Conservation (phyloP, 2,888 invertebrate species). For the Lingula anatina region DNA sequence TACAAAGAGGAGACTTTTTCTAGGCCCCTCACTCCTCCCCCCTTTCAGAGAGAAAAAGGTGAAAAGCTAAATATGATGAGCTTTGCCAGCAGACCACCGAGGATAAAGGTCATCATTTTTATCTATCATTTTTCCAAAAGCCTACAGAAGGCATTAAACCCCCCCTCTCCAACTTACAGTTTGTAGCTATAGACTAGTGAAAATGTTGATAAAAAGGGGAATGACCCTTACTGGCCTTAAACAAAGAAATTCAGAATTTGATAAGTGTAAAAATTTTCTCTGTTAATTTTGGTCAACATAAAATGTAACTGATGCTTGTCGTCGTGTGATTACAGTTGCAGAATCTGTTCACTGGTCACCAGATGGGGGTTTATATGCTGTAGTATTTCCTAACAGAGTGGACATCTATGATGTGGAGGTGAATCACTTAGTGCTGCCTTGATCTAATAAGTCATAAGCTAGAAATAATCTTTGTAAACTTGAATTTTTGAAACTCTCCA, state of each 20-base stretch:
- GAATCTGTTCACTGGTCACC: conserved; percentile 66
- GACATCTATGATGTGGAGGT: conserved; percentile 73
- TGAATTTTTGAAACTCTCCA: neutral
- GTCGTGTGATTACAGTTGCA: conserved; percentile 51
- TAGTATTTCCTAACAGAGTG: conserved; percentile 67
- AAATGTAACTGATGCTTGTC: no score
- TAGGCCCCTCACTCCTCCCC: neutral
- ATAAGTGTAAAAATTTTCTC: neutral
- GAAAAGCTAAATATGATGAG: no score
- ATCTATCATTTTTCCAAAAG: neutral
- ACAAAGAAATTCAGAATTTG: no score
- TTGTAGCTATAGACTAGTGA: no score
- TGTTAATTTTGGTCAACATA: neutral
- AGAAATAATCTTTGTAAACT: neutral
- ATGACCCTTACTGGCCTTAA: no score
- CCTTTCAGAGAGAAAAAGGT: neutral
- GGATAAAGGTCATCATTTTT: neutral
- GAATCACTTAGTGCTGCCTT: neutral
- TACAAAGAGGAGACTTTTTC: neutral
- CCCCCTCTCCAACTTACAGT: no score
- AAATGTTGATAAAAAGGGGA: no score
- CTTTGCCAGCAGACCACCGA: neutral
- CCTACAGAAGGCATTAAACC: no score
- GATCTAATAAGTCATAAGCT: neutral
- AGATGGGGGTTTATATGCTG: conserved; percentile 69